Evolutionary conservation across 2,888 invertebrate genomes (phyloP), one percentile per base, ranked within the genome.

Genomic region (Herminia tarsipennalis): DNA sequence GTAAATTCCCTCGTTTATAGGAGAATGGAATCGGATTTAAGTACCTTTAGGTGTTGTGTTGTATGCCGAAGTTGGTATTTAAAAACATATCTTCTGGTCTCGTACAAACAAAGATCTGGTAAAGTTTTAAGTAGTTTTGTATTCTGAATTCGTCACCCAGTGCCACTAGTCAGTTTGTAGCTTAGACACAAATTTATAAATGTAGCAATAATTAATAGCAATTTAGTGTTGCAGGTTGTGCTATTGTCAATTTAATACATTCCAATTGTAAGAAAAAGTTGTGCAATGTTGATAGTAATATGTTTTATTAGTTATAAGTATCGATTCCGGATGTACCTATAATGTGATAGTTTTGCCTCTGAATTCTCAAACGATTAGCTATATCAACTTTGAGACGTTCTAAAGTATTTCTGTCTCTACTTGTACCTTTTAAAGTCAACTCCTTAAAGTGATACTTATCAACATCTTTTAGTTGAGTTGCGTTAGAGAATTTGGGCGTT

Each of bases 91-190:
- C n/a, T n/a, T n/a, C 14, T 48, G 25, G 22, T 35, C 40, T 38
- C 22, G 29, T 30, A n/a, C 38, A 46, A 46, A 32, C 13, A 41
- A 53, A 56, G 66, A 56, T 65, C 61, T 60, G 57, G 32, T 48
- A 45, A 27, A 35, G 10, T 35, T 30, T 34, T 52, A 47, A 28
- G 24, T 52, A 58, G 38, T 46, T 12, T 16, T 46, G 29, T 48
- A 32, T 27, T 33, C 40, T 45, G 18, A 48, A 42, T 54, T 54
- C 37, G 49, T 42, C 52, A 52, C 44, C 58, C 58, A 52, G 58
- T 66, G 57, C 62, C 62, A 65, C 80, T 80, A 80, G 80, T 80
- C 80, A 79, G 55, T 45, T 52, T 44, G 49, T 66, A 64, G 50
- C 52, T 40, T 62, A 57, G 54, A 35, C 56, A 57, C 52, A 67